phyloP scores from a whole-genome alignment of 2,797 vertebrate genomes.

The Chromobotia macracanthus region DNA sequence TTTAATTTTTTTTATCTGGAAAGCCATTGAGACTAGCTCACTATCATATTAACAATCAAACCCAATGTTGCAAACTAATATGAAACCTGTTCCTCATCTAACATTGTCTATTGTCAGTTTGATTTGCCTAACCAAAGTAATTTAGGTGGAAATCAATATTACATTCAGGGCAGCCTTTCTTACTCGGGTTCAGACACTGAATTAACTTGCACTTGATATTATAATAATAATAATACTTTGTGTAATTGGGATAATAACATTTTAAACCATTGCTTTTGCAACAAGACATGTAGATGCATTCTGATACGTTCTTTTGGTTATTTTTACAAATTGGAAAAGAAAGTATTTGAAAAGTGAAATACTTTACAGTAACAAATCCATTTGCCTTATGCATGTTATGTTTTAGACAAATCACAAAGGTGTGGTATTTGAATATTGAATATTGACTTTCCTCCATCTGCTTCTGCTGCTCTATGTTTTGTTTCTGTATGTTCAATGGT shows the following conservation, averaged over 20 bases:
- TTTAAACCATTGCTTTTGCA: neutral
- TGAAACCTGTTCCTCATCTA: conserved; percentile 27
- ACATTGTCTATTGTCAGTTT: conserved; percentile 15
- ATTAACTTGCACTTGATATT: neutral
- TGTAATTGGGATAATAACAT: neutral
- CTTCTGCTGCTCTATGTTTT: conserved; percentile 8
- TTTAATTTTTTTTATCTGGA: conserved; percentile 34
- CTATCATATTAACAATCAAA: conserved; percentile 14
- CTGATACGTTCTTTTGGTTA: neutral
- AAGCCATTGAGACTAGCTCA: neutral
- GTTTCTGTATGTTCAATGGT: too few species aligned
- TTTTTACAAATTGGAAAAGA: neutral
- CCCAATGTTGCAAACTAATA: conserved; percentile 21
- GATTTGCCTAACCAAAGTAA: neutral
- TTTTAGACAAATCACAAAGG: neutral
- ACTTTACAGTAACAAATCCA: neutral
- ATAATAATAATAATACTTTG: neutral
- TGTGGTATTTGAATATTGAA: neutral
- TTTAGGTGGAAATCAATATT: conserved; percentile 5
- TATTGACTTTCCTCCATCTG: conserved; percentile 53
- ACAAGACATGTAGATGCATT: neutral
- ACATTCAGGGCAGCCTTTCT: neutral
- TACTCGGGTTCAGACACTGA: neutral
- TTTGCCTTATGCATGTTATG: neutral
- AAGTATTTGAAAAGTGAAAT: neutral